Evolutionary conservation across 1,140 invertebrate genomes (phyloP).

Genomic region (Phocides pigmalion): DNA sequence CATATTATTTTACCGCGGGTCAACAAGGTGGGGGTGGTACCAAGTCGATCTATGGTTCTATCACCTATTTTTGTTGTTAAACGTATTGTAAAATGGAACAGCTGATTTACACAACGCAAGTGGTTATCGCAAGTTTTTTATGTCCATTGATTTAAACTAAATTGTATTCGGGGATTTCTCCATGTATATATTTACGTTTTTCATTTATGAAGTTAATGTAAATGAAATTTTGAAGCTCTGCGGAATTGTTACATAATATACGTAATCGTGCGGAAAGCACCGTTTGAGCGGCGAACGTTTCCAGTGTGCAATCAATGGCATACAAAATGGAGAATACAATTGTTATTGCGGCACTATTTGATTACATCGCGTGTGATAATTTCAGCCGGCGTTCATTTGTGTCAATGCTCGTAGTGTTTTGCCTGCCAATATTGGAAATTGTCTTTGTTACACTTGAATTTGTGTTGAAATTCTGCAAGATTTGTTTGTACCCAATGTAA

Average conservation of each 20-base stretch:
- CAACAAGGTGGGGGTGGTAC: too few relatives aligned
- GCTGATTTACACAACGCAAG: too few relatives aligned
- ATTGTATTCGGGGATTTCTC: too few relatives aligned
- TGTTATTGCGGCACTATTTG: conserved; percentile 37
- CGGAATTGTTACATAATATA: not conserved
- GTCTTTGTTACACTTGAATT: not conserved
- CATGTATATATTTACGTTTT: too few relatives aligned
- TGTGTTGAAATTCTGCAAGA: not conserved
- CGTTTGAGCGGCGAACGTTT: not conserved
- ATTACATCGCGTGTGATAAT: conserved; percentile 34
- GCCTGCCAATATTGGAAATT: not conserved
- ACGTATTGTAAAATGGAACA: too few relatives aligned
- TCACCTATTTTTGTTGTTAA: too few relatives aligned
- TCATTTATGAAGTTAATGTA: too few relatives aligned
- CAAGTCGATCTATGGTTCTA: too few relatives aligned
- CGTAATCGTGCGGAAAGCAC: not conserved
- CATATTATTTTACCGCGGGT: too few relatives aligned
- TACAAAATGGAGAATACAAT: conserved; percentile 24
- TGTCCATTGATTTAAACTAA: too few relatives aligned
- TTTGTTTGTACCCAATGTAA: not conserved
- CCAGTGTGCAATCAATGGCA: conserved; percentile 6
- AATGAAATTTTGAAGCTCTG: too few relatives aligned
- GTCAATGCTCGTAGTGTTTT: conserved; percentile 14
- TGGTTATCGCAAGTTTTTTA: too few relatives aligned
- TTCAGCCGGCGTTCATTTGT: conserved; percentile 18